Base-by-base conservation (phyloP, 2,888 invertebrate species). In the Trichopoda pennipes region DNA sequence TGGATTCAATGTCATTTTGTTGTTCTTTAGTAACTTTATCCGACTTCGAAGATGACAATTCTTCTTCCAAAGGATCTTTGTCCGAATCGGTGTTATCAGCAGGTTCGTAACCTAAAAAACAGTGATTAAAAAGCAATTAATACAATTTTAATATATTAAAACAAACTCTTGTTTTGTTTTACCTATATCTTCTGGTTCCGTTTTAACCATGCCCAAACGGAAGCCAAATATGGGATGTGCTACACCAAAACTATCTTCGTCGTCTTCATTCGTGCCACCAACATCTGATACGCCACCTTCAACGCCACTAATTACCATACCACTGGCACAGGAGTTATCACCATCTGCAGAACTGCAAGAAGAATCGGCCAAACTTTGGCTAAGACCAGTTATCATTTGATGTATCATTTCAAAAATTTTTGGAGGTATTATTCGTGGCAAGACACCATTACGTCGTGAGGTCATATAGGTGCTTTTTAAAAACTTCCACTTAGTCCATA, bases 401-500 rank as follows among this genome's bases (percentile, higher is more conserved):
- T 89, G 87, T 60, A 90, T 85, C 19, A 87, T 86, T 0, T 88
- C 87, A 74, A 89, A 90, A 0, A 90, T 86, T 69, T 88, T 86
- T 69, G 85, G 86, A 3, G 90, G 88, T 47, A 90, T 87, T 47
- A 90, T 90, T 42, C 89, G 90, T n/a, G 91, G 91, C 60, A 88
- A 83, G 1, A 85, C 83, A 42, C 90, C 89, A 49, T 89, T 88
- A 1, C 91, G 88, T 1, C 87, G 88, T 16, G 91, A 89, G 9
- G 91, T 91, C 78, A 89, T 90, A 21, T 91, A 91, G 1, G 91
- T 90, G 9, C 91, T 91, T 84, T 91, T 91, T 9, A 91, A 86
- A 83, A 91, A 91, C 84, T 91, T 91, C 90, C 90, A 91, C 56
- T 91, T 91, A 8, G 90, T 91, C 91, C 91, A 91, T 77, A 91